Evolutionary conservation across 1,140 invertebrate species (phyloP), one percentile per base, ranked within the genome.

Genomic region (Zaprionus gabonicus): DNA sequence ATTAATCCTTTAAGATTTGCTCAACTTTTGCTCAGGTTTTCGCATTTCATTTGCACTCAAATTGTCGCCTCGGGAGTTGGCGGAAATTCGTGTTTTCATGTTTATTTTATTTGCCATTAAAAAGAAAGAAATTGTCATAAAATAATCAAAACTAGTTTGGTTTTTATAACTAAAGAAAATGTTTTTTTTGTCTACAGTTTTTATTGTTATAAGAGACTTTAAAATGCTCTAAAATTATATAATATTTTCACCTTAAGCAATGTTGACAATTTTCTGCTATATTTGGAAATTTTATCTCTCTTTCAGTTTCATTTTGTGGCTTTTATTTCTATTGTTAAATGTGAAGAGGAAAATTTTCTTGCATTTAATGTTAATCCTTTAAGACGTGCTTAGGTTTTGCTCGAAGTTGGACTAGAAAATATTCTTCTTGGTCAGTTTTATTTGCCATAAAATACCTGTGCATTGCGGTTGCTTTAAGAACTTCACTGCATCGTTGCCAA

Each of bases 361-460:
- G 71, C 51, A 69, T 60, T 74, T 38, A 6, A 62, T 62, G 34
- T 59, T 74, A 74, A 69, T 55, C 34, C 46, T 44, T n/a, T 15
- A 36, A 20, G 65, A 31, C 46, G 23, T n/a, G 41, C 6, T 13
- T 12, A 58, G n/a, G n/a, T 34, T 65, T 65, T 34, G 41, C 7
- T 4, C 46, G 12, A 34, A 10, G 31, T 2, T 34, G 31, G 10
- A 38, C 36, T 38, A 38, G 36, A 38, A 38, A 9, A 9, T 46
- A 46, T 17, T 6, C n/a, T 17, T 41, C n/a, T 6, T 17, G 7
- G 2, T 9, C n/a, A 2, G n/a, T 17, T 46, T 46, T 46, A 46
- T 46, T 46, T 46, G n/a, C n/a, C n/a, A 17, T 46, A 44, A 44
- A 44, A 44, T 44, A 44, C n/a, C 3, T 7, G 41, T 17, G 34